Percentiles rank a stretch among this genome's conserved stretches.
Conservation (phyloP, 2,888 invertebrate species). For the Platycheirus rosarum region DNA sequence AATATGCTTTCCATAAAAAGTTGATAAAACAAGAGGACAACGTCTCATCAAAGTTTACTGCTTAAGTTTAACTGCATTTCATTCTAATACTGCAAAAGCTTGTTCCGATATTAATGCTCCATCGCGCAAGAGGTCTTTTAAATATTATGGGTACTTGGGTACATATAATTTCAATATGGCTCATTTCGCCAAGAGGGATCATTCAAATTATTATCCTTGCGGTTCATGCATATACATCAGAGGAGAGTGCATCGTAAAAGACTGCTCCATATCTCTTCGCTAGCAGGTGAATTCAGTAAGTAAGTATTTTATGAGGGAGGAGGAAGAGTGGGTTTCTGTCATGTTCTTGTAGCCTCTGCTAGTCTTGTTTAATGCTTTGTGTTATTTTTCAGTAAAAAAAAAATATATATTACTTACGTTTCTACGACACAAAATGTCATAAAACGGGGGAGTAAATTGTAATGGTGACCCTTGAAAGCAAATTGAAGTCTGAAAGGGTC, state of each 20-base stretch:
- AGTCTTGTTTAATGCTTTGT: slow-evolving; percentile 41
- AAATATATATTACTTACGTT: slow-evolving; percentile 20
- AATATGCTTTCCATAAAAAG: too few relatives aligned
- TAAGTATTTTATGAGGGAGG: too few relatives aligned
- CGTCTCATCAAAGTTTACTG: background rate
- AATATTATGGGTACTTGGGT: slow-evolving; percentile 37
- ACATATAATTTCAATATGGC: slow-evolving; percentile 39
- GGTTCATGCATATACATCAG: slow-evolving; percentile 42
- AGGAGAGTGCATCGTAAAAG: slow-evolving; percentile 65
- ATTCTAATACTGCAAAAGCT: slow-evolving; percentile 30
- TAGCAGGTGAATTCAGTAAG: slow-evolving; percentile 62
- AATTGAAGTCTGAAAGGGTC: slow-evolving; percentile 64
- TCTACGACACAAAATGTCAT: slow-evolving; percentile 56
- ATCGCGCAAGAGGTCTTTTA: slow-evolving; percentile 18
- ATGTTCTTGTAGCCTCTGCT: slow-evolving; percentile 1
- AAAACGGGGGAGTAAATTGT: slow-evolving; percentile 55
- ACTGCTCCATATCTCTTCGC: slow-evolving; percentile 14
- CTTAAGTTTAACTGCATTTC: slow-evolving; percentile 22
- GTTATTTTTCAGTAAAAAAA: slow-evolving; percentile 17
- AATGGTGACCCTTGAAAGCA: slow-evolving; percentile 64
- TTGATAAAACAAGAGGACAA: too few relatives aligned
- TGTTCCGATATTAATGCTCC: slow-evolving; percentile 23
- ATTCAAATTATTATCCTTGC: slow-evolving; percentile 62
- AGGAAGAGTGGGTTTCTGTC: slow-evolving; percentile 23
- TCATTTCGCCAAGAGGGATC: slow-evolving; percentile 20